Evolutionary conservation across 2,113 vertebrate species (phyloP).

Genomic region (Dendropsophus ebraccatus): DNA sequence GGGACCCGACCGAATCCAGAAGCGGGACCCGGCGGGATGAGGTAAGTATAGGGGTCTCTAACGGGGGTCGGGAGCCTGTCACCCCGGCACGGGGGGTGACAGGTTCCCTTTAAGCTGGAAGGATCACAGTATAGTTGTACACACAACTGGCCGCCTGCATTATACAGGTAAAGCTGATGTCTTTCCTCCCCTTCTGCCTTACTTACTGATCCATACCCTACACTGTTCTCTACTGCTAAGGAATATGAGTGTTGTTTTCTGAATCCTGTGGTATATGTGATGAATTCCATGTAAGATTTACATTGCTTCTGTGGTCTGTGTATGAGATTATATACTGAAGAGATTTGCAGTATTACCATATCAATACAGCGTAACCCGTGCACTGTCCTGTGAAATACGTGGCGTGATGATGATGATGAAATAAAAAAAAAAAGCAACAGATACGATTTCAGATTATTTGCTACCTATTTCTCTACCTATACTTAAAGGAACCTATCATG

Average conservation of each 20-base stretch:
- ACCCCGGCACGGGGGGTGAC: no score
- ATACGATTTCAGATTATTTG: no score
- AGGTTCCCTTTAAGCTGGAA: no score
- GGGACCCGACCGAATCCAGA: no score
- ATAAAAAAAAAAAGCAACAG: constrained; percentile 66
- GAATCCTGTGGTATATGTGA: constrained; percentile 66
- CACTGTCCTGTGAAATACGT: constrained; percentile 66
- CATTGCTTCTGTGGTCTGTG: constrained; percentile 68
- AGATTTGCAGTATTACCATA: constrained; percentile 60
- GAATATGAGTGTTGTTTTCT: constrained; percentile 26
- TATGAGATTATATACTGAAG: constrained; percentile 65
- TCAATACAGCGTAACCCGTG: constrained; percentile 64
- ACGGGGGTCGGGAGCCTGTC: no score
- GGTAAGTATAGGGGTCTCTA: no score
- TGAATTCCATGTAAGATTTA: constrained; percentile 63
- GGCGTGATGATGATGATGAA: constrained; percentile 63
- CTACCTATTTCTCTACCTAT: background rate
- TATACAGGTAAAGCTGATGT: background rate
- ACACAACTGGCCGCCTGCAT: background rate
- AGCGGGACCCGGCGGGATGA: no score
- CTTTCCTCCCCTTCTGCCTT: background rate
- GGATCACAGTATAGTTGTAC: no score
- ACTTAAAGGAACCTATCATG: background rate
- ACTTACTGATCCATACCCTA: background rate
- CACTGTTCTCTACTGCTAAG: constrained; percentile 1